These are phyloP conservation scores for Macrobrachium rosenbergii DNA, from an alignment of 1,140 invertebrate genomes.

Conservation along the genomic window DNA sequence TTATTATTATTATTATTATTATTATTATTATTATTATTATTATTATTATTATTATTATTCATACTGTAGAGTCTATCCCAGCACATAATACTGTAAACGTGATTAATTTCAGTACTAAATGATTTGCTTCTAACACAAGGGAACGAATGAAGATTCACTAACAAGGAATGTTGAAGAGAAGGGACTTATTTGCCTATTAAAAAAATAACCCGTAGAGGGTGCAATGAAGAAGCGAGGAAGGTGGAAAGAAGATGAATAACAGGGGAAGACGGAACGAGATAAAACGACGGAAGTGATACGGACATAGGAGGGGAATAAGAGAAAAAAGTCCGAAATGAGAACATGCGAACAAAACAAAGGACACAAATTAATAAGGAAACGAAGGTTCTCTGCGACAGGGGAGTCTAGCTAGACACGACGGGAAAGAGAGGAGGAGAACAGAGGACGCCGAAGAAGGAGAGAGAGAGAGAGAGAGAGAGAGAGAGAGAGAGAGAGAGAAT, in stretches of 20 bases:
- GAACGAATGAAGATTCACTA: too few relatives aligned
- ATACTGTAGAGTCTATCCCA: too few relatives aligned
- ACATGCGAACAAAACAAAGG: not conserved
- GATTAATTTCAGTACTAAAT: too few relatives aligned
- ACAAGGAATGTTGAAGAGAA: too few relatives aligned
- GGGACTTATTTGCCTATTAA: too few relatives aligned
- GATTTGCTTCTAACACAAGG: too few relatives aligned
- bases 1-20: too few relatives aligned
- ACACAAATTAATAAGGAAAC: not conserved
- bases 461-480: slow-evolving; percentile 9
- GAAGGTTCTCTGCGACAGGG: not conserved
- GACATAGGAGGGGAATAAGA: not conserved
- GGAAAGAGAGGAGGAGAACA: not conserved
- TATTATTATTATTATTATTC: too few relatives aligned
- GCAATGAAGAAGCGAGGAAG: not conserved
- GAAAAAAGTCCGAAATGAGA: not conserved
- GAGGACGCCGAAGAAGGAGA: not conserved
- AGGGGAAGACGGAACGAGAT: not conserved
- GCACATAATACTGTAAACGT: too few relatives aligned
- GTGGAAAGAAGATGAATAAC: not conserved
- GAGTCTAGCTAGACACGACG: not conserved
- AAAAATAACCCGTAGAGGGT: not conserved
- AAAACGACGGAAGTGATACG: not conserved
- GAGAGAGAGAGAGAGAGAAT: slow-evolving; percentile 11
- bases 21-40: too few relatives aligned